Base-by-base conservation (phyloP, 2,888 invertebrate genomes). In the Spodoptera littoralis region DNA sequence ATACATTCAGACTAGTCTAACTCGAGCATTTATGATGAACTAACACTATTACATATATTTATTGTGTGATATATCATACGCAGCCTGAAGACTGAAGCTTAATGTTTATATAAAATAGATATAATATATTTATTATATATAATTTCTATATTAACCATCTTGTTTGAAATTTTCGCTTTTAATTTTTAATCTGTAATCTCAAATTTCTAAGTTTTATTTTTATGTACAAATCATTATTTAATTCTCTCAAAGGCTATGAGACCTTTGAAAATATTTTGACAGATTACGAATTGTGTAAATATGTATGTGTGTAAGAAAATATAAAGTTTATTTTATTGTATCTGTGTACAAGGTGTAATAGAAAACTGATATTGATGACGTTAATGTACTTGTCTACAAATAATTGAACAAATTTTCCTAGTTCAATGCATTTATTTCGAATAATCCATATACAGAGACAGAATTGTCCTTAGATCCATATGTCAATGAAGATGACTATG, bases 71-170 rank as follows among this genome's bases (percentile, higher is more conserved):
- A 70, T 62, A 64, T 63, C 62, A 80, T 79, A 84, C 81, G 83
- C 85, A 84, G 88, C 85, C 84, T 82, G 74, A 90, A 90, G 90
- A 90, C 90, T 90, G 90, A 90, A 79, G 86, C 84, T 87, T 84
- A 77, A 76, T 74, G 47, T 67, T 80, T 78, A 76, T 77, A 73
- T 72, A 42, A 61, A 60, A 49, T 72, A 67, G 53, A 64, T 71
- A 42, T 74, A 64, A 59, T 63, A 69, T 71, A 59, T 68, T 55
- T 65, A 36, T 36, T 36, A 56, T 64, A 66, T 69, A 72, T 72
- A 67, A 46, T 55, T 67, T 43, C 47, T 27, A 44, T 24, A 49
- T 36, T 49, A 70, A 50, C 44, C 50, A 51, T 56, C 13, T 45
- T 43, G n/a, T 53, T 18, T 13, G 9, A 55, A 24, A 30, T 13